These are phyloP conservation scores for Monodelphis domestica DNA, from an alignment of 2,797 vertebrate genomes.

Conservation along the genomic window DNA sequence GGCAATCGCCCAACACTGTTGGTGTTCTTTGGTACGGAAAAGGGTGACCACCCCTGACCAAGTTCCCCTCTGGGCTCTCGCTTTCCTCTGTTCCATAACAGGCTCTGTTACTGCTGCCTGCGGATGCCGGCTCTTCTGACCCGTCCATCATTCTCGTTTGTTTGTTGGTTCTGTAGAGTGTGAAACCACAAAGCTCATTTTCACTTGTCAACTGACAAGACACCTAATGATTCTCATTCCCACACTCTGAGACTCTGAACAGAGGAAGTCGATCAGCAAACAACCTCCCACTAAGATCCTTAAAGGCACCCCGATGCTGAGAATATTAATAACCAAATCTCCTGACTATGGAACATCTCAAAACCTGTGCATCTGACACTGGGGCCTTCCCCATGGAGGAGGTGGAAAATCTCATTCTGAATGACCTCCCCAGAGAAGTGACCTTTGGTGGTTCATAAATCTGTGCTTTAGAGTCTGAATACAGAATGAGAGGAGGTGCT, in stretches of 20 bases:
- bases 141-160: not conserved
- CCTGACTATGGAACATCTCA: not conserved
- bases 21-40: not conserved
- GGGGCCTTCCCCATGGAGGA: not conserved
- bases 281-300: constrained; percentile 69
- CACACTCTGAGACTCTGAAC: constrained; percentile 60
- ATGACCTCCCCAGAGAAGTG: not conserved
- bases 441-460: not conserved
- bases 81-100: not conserved
- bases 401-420: not conserved
- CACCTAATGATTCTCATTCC: constrained; percentile 71
- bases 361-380: not conserved
- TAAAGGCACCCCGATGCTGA: constrained; percentile 32
- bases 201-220: constrained; percentile 78
- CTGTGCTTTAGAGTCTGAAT: not conserved
- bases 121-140: not conserved
- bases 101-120: not conserved
- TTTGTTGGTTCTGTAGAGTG: constrained; percentile 1
- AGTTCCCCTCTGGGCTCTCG: not conserved
- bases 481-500: not conserved
- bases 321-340: not conserved
- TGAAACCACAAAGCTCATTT: constrained; percentile 73
- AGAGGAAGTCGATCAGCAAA: constrained; percentile 43
- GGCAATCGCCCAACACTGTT: not conserved
- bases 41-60: not conserved